Conservation (phyloP, 2,888 invertebrate species). For the Plagodis dolabraria region DNA sequence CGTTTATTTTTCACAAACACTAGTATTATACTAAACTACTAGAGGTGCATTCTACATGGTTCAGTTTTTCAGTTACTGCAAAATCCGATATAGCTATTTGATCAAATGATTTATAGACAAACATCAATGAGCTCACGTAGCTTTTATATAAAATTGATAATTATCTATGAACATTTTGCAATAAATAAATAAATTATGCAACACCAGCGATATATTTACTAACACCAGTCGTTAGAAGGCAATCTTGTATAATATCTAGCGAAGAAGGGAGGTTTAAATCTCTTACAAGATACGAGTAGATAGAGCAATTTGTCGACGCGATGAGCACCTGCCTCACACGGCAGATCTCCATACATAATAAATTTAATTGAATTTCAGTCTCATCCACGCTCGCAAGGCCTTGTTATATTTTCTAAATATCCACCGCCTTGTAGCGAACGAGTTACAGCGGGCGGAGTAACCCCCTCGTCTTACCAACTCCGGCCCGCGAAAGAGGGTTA, state of each 20-base stretch:
- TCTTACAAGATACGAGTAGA: conserved; percentile 48
- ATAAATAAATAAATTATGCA: conserved; percentile 7
- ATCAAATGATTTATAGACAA: too few species aligned
- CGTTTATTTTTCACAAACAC: too few species aligned
- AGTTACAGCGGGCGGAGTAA: conserved; percentile 58
- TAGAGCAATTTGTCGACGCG: conserved; percentile 72
- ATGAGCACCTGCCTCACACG: conserved; percentile 76
- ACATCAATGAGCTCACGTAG: too few species aligned
- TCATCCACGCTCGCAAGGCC: conserved; percentile 74
- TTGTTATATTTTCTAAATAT: conserved; percentile 82
- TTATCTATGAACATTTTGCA: too few species aligned
- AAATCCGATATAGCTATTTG: too few species aligned
- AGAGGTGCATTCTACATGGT: too few species aligned
- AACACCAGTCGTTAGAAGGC: conserved; percentile 29
- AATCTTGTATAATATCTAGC: conserved; percentile 32
- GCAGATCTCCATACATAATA: conserved; percentile 83
- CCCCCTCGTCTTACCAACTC: conserved; percentile 83
- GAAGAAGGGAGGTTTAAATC: conserved; percentile 54
- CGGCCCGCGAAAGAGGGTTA: conserved; percentile 79
- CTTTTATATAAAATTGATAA: too few species aligned
- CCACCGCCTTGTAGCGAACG: conserved; percentile 69
- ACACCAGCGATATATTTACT: conserved; percentile 22
- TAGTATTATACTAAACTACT: too few species aligned
- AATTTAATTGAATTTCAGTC: conserved; percentile 83
- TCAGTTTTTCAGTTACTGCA: too few species aligned